phyloP scores from a whole-genome alignment of 2,113 vertebrate species.

The Ifrita kowaldi region DNA sequence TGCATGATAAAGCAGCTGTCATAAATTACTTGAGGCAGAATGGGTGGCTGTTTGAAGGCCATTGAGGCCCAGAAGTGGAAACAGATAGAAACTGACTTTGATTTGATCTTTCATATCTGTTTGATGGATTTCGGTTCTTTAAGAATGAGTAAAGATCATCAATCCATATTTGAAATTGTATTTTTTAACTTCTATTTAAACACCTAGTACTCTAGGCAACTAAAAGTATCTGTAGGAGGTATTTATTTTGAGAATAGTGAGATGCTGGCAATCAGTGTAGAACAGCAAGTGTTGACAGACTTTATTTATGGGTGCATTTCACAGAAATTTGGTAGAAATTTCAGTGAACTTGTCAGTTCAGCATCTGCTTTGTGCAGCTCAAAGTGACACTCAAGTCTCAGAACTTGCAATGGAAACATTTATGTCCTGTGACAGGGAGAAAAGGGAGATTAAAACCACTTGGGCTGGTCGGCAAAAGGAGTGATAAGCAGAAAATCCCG shows the following conservation, averaged over 20 bases:
- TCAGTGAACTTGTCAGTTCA: constrained; percentile 33
- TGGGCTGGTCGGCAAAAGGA: background rate
- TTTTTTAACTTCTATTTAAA: background rate
- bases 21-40: background rate
- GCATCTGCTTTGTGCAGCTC: constrained; percentile 5
- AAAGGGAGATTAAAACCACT: background rate
- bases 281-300: constrained; percentile 36
- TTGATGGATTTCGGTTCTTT: background rate
- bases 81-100: background rate
- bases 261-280: constrained; percentile 7
- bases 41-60: background rate
- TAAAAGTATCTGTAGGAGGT: constrained; percentile 7
- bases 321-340: constrained; percentile 20
- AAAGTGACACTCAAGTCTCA: background rate
- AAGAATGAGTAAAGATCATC: background rate
- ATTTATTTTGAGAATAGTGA: constrained; percentile 32
- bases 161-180: background rate
- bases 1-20: background rate
- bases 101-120: background rate
- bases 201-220: background rate
- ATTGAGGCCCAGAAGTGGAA: background rate
- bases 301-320: constrained; percentile 33
- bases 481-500: background rate
- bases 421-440: background rate
- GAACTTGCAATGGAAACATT: background rate